These are phyloP conservation scores for Sebastes iracundus DNA, from an alignment of 2,797 vertebrate species.

Conservation along the genomic window DNA sequence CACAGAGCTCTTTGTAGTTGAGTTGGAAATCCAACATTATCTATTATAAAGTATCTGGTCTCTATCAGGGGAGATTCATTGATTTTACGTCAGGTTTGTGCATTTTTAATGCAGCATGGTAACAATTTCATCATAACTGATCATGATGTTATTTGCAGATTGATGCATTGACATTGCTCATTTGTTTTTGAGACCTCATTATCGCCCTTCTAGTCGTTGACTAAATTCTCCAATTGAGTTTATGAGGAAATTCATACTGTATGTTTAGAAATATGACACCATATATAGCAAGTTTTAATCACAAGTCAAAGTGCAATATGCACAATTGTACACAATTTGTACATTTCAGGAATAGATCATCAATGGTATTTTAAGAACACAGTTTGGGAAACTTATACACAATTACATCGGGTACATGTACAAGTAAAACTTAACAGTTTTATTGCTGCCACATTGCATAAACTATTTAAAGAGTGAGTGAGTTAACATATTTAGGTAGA, in stretches of 20 bases:
- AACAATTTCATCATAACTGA: not conserved
- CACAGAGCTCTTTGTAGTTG: no score
- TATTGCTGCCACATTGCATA: constrained; percentile 21
- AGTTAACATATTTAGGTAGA: constrained; percentile 19
- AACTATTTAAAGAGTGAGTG: constrained; percentile 19
- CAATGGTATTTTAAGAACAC: constrained; percentile 20
- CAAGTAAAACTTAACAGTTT: constrained; percentile 17
- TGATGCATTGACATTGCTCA: no score
- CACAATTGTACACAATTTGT: constrained; percentile 37
- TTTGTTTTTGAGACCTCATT: not conserved
- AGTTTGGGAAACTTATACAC: constrained; percentile 22
- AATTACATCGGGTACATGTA: constrained; percentile 28
- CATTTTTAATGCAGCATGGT: not conserved
- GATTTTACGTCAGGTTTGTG: not conserved
- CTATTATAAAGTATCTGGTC: not conserved
- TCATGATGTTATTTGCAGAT: not conserved
- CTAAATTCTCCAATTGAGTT: not conserved
- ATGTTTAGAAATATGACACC: constrained; percentile 55
- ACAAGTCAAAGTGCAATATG: constrained; percentile 60
- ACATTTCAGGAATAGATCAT: constrained; percentile 39
- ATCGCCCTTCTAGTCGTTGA: accelerated
- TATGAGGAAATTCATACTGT: constrained; percentile 9
- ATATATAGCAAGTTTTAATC: constrained; percentile 42
- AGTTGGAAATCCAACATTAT: not conserved
- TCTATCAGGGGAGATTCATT: not conserved